A percentile compares a stretch with the other conserved stretches of the same genome.
Evolutionary conservation across 2,797 vertebrate genomes (phyloP).

Genomic region (Urophycis tenuis): DNA sequence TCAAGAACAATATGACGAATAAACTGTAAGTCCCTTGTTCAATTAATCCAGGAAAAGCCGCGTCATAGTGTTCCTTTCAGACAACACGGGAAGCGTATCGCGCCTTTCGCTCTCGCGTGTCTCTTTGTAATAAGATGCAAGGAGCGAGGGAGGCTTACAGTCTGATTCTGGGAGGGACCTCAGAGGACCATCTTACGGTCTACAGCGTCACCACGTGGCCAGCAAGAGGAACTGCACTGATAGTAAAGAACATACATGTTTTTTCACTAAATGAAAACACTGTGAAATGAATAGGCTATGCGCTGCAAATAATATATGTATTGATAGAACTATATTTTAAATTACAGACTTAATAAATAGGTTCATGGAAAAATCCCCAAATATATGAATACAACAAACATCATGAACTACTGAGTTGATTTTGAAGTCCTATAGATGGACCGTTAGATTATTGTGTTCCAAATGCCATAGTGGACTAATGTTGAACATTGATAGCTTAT

Average conservation of each 20-base stretch:
- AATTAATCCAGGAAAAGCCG: background rate
- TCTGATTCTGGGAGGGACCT: constrained; percentile 41
- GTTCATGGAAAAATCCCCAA: too few relatives aligned
- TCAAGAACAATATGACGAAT: background rate
- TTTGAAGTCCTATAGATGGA: too few relatives aligned
- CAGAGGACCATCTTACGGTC: constrained; percentile 31
- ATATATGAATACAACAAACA: too few relatives aligned
- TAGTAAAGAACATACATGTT: constrained; percentile 43
- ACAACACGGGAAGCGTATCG: constrained; percentile 36
- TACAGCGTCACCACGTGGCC: constrained; percentile 41
- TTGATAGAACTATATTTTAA: too few relatives aligned
- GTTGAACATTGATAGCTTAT: too few relatives aligned
- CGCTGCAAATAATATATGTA: too few relatives aligned
- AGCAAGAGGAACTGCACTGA: constrained; percentile 30
- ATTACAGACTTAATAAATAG: too few relatives aligned
- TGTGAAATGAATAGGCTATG: too few relatives aligned
- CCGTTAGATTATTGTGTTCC: too few relatives aligned
- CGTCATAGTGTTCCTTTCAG: background rate
- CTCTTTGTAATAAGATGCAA: constrained; percentile 36
- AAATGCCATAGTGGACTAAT: too few relatives aligned
- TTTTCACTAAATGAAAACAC: too few relatives aligned
- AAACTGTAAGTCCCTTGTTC: background rate
- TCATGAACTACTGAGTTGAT: too few relatives aligned
- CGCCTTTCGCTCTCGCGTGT: constrained; percentile 10
- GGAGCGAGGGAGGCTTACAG: background rate